Evolutionary conservation across 2,888 invertebrate species (phyloP).

Genomic region (Aricia artaxerxes): DNA sequence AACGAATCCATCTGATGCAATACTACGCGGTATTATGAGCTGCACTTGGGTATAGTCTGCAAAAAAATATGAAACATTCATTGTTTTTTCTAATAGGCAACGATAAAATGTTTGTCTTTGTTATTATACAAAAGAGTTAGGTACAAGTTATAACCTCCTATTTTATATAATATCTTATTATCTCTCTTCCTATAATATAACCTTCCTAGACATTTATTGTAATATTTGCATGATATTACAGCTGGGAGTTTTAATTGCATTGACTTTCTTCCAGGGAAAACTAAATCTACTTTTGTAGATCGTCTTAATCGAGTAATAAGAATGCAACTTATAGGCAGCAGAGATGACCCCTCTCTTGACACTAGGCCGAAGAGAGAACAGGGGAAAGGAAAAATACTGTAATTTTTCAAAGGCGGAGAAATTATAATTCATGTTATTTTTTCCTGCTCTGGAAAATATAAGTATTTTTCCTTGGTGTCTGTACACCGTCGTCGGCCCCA

Average conservation of each 20-base stretch:
- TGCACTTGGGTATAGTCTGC: neutral
- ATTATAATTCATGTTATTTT: neutral
- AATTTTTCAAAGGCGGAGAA: neutral
- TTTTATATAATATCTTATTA: too few relatives aligned
- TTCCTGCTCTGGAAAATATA: neutral
- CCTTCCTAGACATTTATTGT: too few relatives aligned
- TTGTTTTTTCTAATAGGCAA: neutral
- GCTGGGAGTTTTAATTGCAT: too few relatives aligned
- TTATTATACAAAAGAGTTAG: neutral
- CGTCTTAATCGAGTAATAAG: too few relatives aligned
- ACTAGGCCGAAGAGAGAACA: too few relatives aligned
- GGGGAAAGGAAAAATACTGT: neutral
- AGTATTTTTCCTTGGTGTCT: slow-evolving; percentile 38
- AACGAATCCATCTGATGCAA: slow-evolving; percentile 18
- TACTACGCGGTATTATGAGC: slow-evolving; percentile 23
- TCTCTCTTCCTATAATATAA: too few relatives aligned
- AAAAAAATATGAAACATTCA: neutral
- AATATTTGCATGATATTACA: too few relatives aligned
- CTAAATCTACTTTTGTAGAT: too few relatives aligned
- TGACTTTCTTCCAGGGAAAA: too few relatives aligned
- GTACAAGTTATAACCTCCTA: neutral
- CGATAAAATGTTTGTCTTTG: neutral
- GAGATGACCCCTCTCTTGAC: too few relatives aligned
- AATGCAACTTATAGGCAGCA: too few relatives aligned
- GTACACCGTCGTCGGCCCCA: slow-evolving; percentile 42